Evolutionary conservation across 1,140 invertebrate genomes (phyloP), one percentile per base, ranked within the genome.

Genomic region (Caerostris extrusa): DNA sequence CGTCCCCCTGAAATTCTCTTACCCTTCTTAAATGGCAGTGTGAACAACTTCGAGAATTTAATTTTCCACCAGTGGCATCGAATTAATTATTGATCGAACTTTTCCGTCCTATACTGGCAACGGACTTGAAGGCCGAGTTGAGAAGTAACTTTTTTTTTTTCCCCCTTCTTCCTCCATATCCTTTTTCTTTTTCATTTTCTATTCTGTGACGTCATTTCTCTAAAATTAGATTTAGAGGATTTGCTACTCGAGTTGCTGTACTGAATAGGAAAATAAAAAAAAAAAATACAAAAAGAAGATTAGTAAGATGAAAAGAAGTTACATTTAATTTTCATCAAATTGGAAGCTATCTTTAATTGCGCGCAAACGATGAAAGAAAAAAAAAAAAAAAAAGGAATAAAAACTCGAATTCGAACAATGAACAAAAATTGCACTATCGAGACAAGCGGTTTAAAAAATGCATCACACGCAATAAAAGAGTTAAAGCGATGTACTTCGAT

Each of bases 41-140:
- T 87, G 85, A 87, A 87, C 85, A 87, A 87, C 19, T 87, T 57
- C 57, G 57, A 64, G 85, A 87, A 87, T 87, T 87, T 87, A 87
- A 87, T 87, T 87, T 87, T 87, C 85, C 85, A 61, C 85, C 85
- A 14, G 53, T 87, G 85, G 85, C 85, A 61, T 87, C 60, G 60
- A 87, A 87, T 87, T 87, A 87, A 87, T 87, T 87, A 87, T 87
- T 64, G 85, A 87, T 87, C 85, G 85, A 64, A 64, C 57, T 60
- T 34, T 34, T 34, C 34, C 34, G 34, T 57, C 53, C 12, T 17
- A 19, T 56, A 19, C 34, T 57, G 56, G 55, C 82, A n/a, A 19
- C 57, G n/a, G 82, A 58, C n/a, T 83, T 77, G 71, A 77, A 77
- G 71, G 34, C 19, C 34, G 71, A 77, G 71, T 77, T 77, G 71